phyloP scores from a whole-genome alignment of 1,140 invertebrate species.

The Mizuhopecten yessoensis region DNA sequence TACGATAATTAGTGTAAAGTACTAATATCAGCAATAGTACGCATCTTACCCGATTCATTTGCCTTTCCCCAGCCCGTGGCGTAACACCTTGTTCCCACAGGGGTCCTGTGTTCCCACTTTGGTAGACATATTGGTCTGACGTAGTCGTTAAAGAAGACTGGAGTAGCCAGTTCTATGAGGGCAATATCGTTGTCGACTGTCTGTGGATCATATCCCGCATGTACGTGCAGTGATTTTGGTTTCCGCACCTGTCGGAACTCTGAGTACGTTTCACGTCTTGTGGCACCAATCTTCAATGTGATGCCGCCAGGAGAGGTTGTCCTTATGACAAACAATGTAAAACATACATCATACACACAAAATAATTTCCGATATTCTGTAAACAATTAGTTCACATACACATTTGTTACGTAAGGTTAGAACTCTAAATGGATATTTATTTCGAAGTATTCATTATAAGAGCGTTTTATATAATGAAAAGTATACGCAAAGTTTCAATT shows the following conservation, averaged over 20 bases:
- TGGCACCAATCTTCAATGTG: conserved; percentile 65
- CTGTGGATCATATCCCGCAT: conserved; percentile 62
- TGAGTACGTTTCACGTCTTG: conserved; percentile 68
- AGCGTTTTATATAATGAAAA: too few relatives aligned
- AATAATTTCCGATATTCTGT: too few relatives aligned
- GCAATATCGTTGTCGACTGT: conserved; percentile 97
- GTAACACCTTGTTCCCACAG: conserved; percentile 69
- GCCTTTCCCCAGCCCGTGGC: conserved; percentile 73
- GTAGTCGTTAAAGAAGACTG: conserved; percentile 94
- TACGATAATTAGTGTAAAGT: too few relatives aligned
- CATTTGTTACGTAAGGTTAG: background rate
- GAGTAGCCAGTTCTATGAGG: conserved; percentile 93
- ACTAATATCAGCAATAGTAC: too few relatives aligned
- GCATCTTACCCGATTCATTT: conserved; percentile 56
- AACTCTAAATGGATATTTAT: background rate
- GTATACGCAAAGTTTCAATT: too few relatives aligned
- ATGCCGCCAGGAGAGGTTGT: conserved; percentile 49
- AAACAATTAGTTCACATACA: too few relatives aligned
- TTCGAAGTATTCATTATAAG: too few relatives aligned
- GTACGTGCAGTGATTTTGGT: conserved; percentile 60
- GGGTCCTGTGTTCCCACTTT: conserved; percentile 48
- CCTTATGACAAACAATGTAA: conserved; percentile 40
- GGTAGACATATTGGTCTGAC: conserved; percentile 90
- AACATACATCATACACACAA: too few relatives aligned
- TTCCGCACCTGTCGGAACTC: conserved; percentile 65